These are phyloP conservation scores for Prunella strophiata DNA, from an alignment of 2,797 vertebrate genomes.

Conservation along the genomic window DNA sequence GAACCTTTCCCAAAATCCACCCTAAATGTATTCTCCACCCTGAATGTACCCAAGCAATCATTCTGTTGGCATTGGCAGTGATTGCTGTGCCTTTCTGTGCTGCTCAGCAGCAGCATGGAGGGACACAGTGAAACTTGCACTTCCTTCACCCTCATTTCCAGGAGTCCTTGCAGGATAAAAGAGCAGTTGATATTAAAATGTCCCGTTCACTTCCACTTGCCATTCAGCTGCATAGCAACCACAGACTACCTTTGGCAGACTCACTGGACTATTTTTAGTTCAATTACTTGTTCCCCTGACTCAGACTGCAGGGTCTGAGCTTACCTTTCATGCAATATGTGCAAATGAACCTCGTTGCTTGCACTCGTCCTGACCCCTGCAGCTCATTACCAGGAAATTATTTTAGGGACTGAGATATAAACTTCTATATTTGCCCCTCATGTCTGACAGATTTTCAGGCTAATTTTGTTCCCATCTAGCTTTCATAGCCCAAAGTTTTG, in stretches of 20 bases:
- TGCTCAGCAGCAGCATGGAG: not conserved
- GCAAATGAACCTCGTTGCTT: not conserved
- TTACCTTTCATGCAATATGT: slow-evolving; percentile 6
- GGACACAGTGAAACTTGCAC: not conserved
- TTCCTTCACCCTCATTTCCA: not conserved
- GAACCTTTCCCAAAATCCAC: not conserved
- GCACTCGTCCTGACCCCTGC: not conserved
- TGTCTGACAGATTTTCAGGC: not conserved
- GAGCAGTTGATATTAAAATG: slow-evolving; percentile 7
- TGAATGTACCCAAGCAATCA: not conserved
- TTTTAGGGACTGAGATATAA: not conserved
- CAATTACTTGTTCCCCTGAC: slow-evolving; percentile 41
- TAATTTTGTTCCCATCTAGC: not conserved
- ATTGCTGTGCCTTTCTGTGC: not conserved
- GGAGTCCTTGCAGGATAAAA: not conserved
- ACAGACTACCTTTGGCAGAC: slow-evolving; percentile 12
- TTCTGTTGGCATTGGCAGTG: not conserved
- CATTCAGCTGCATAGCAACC: slow-evolving; percentile 53
- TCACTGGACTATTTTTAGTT: slow-evolving; percentile 53
- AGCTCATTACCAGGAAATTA: not conserved
- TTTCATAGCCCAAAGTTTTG: not conserved
- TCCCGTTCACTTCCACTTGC: slow-evolving; percentile 21
- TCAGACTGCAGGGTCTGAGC: slow-evolving; percentile 34
- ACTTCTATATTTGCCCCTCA: not conserved
- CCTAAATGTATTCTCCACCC: not conserved